Evolutionary conservation across 2,797 vertebrate species (phyloP), one percentile per base, ranked within the genome.

Genomic region (Taenioides sp.): DNA sequence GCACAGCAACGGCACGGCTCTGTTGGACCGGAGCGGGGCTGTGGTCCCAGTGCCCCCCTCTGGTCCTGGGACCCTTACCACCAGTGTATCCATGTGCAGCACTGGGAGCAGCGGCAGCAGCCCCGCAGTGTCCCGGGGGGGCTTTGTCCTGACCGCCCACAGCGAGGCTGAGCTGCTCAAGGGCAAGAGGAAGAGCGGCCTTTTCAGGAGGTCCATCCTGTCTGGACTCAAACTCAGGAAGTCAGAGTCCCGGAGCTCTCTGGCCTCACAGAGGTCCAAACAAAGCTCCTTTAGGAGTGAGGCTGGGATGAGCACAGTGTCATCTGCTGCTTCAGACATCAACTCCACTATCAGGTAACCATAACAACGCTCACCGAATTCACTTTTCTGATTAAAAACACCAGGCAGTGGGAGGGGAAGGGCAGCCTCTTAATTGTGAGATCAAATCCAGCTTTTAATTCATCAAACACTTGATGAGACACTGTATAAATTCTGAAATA

Each of bases 281-380:
- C 98, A 98, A 94, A 99, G 98, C 92, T 99, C 98, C 0, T 99
- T 99, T 91, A 95, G 97, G 74, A 99, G 97, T 16, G 98, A 99
- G 90, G 97, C 98, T 0, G 98, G 96, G 70, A 96, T 99, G 97
- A 99, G 98, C 84, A 98, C 98, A 0, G 95, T 98, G 71, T 98
- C 98, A 89, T 99, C 98, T 47, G 96, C 97, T 0, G 96, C 97
- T 71, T 99, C 97, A 7, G 98, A 99, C 82, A 94, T 97, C 91
- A 98, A 98, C 94, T 99, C 98, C 74, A 99, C 98, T 84, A 95
- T 98, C 92, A 92, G 91, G 91, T 92, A 88, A 74, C 11, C 2
- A 31, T 0, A 57, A 12, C 49, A 50, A 22, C 2, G 14, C 43
- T 17, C 43, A 52, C 4, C 23, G 3, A 47, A 47, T 16, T 4